Evolutionary conservation across 2,113 vertebrate genomes (phyloP), one percentile per base, ranked within the genome.

Genomic region (Leptodactylus fuscus): DNA sequence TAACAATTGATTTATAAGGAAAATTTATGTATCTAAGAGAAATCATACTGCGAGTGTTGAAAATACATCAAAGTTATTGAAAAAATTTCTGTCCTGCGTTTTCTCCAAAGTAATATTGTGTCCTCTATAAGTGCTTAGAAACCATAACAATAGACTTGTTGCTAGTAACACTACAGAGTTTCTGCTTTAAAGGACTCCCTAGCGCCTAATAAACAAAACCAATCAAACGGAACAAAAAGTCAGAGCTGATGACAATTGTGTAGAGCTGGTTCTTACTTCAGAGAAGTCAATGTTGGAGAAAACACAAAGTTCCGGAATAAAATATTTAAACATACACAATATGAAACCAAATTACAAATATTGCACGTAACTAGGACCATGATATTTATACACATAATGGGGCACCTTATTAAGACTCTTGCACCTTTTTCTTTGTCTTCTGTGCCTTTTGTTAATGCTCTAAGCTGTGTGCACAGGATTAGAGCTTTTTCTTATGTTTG

Each of bases 121-220:
- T 34, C 29, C 27, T 18, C 46, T 76, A 22, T 76, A 51, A 51
- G 48, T 53, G 46, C 48, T 76, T 76, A 51, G 46, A 76, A 32
- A 76, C 44, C 46, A 76, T 76, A 76, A 29, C 74, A 71, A 71
- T 44, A 34, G 27, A 12, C 74, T 76, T 51, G n/a, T 76, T 51
- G 12, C 16, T 51, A 53, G 16, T 16, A 53, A 34, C 46, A 34
- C 46, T 1, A 20, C 15, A 32, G 29, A 51, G 27, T 20, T 29
- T 51, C 13, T 48, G 44, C n/a, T 48, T 48, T 24, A 75, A 15
- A 29, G 49, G 71, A 46, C 29, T 76, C 74, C 74, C 27, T 20
- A 76, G 74, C 51, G 74, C 24, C 27, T 29, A 51, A 29, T 51
- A 49, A 51, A 76, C 22, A 7, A 51, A 76, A 76, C 16, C 11